Percentiles rank a stretch among this genome's conserved stretches.
These are phyloP conservation scores for Megalurothrips usitatus DNA, from an alignment of 2,888 invertebrate species.

Conservation along the genomic window DNA sequence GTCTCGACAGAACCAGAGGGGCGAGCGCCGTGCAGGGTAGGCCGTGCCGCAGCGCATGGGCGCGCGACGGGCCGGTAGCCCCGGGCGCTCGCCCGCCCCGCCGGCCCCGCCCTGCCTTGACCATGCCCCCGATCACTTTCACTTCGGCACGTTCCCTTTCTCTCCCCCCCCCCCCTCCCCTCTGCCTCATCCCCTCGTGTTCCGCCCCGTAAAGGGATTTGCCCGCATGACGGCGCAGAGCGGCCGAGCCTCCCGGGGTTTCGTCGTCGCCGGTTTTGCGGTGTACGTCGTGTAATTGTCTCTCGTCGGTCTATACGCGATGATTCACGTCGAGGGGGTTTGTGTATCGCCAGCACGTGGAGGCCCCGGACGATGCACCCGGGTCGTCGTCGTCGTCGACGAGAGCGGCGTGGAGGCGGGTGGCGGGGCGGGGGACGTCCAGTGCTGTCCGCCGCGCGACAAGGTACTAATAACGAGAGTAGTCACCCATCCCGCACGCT, in stretches of 20 bases:
- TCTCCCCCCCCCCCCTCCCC: not conserved
- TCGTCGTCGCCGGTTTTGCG: no score
- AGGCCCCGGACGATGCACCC: not conserved
- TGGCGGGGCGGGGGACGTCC: not conserved
- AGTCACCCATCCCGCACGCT: not conserved
- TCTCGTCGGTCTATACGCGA: no score
- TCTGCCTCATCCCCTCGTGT: not conserved
- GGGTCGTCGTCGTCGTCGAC: not conserved
- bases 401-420: not conserved
- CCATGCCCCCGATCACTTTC: no score
- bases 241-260: no score
- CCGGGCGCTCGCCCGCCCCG: not conserved
- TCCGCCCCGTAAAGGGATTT: not conserved
- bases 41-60: not conserved
- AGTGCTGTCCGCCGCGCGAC: not conserved
- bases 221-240: not conserved
- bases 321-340: no score
- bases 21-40: constrained; percentile 10
- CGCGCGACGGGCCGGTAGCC: not conserved
- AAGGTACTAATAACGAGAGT: not conserved
- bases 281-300: no score
- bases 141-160: not conserved
- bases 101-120: no score
- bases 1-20: not conserved
- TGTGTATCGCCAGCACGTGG: no score